A percentile compares a stretch with the other conserved stretches of the same genome.
Conservation (phyloP, 1,140 invertebrate genomes). For the Matsumurasca onukii region DNA sequence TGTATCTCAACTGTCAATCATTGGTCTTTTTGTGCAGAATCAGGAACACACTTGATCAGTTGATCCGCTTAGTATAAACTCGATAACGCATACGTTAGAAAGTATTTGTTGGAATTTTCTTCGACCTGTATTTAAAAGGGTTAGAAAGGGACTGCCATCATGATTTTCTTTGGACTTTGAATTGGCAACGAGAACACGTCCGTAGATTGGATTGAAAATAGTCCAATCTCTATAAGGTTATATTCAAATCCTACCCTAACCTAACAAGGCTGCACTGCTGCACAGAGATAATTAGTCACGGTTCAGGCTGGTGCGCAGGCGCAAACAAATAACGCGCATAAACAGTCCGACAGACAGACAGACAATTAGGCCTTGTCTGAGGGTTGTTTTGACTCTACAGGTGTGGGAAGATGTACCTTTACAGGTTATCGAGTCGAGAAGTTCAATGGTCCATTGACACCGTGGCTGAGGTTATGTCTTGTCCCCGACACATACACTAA, state of each 20-base stretch:
- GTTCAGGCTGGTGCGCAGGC: neutral
- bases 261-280: neutral
- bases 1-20: no score
- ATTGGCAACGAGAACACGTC: no score
- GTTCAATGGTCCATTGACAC: neutral
- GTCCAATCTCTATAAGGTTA: neutral
- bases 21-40: no score
- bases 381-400: neutral
- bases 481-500: neutral
- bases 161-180: no score
- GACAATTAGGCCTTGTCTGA: neutral
- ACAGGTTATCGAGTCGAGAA: neutral
- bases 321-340: neutral
- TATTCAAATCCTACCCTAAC: neutral
- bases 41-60: no score
- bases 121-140: no score
- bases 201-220: no score
- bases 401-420: neutral
- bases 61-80: no score
- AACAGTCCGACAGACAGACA: neutral
- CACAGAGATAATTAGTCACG: slow-evolving; percentile 1
- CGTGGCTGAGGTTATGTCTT: no score
- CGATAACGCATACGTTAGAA: no score
- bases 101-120: no score
- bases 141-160: no score